A percentile compares a stretch with the other conserved stretches of the same genome.
phyloP scores from a whole-genome alignment of 1,140 invertebrate species.

The Pogonomyrmex californicus region DNA sequence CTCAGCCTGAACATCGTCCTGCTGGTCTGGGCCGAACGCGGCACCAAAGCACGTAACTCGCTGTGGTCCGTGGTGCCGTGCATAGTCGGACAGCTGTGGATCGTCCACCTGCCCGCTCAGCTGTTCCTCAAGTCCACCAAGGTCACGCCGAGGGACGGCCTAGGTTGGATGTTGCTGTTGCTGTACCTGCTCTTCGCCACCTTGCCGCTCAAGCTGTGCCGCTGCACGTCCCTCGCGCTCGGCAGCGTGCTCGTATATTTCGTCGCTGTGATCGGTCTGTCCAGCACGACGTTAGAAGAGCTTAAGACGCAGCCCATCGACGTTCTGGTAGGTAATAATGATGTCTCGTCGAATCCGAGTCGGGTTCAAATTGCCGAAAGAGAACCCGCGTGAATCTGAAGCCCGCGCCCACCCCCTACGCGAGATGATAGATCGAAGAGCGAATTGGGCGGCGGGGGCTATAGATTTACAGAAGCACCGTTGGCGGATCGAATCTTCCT shows the following conservation, averaged over 20 bases:
- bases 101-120: constrained; percentile 88
- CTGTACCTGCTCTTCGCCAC: constrained; percentile 95
- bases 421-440: constrained; percentile 15
- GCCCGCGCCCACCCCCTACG: background rate
- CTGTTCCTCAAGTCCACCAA: constrained; percentile 87
- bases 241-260: constrained; percentile 89
- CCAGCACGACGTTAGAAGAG: constrained; percentile 78
- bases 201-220: constrained; percentile 91
- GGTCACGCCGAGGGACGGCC: constrained; percentile 87
- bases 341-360: background rate
- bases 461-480: background rate
- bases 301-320: constrained; percentile 81
- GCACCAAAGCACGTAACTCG: constrained; percentile 82
- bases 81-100: constrained; percentile 89
- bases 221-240: constrained; percentile 89
- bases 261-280: constrained; percentile 87
- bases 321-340: constrained; percentile 87
- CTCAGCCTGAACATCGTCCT: constrained; percentile 87
- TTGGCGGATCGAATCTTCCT: background rate
- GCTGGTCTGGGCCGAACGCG: constrained; percentile 86
- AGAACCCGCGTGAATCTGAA: background rate
- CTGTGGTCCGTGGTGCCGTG: constrained; percentile 88
- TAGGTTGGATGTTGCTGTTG: constrained; percentile 94
- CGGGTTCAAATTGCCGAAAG: background rate
- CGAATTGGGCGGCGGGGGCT: background rate